phyloP scores from a whole-genome alignment of 2,113 vertebrate species.

The Sakesphorus luctuosus region DNA sequence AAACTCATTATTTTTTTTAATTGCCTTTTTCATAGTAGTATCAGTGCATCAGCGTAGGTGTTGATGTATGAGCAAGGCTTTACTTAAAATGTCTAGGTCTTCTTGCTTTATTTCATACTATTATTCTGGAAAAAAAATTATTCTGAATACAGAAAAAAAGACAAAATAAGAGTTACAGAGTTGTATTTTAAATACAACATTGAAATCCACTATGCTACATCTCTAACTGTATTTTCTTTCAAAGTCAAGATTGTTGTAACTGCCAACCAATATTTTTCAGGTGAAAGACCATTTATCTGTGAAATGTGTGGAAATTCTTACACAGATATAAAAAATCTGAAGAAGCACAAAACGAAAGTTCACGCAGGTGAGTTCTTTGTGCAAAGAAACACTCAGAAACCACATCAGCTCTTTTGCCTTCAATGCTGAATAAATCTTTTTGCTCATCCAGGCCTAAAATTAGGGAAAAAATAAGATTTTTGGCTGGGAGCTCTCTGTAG shows the following conservation, averaged over 20 bases:
- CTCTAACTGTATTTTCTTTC: neutral
- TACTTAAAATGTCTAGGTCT: neutral
- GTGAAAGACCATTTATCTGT: constrained; percentile 93
- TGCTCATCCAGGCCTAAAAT: neutral
- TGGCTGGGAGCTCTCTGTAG: neutral
- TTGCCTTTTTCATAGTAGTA: neutral
- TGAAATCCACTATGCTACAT: neutral
- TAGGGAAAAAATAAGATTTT: neutral
- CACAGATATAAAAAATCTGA: constrained; percentile 94
- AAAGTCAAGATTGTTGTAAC: neutral
- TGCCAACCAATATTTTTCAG: constrained; percentile 71
- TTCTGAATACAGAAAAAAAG: neutral
- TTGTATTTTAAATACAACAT: neutral
- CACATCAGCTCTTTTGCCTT: neutral
- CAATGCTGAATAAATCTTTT: neutral
- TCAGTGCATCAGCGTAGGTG: accelerated
- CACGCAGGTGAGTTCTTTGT: constrained; percentile 82
- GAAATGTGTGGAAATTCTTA: constrained; percentile 96
- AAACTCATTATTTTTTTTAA: neutral
- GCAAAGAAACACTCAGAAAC: neutral
- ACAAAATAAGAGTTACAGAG: neutral
- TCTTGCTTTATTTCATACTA: neutral
- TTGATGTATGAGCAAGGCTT: neutral
- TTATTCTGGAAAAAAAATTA: neutral
- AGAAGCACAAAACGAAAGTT: constrained; percentile 94